phyloP scores from a whole-genome alignment of 2,113 vertebrate genomes.

The Heterocephalus glaber region DNA sequence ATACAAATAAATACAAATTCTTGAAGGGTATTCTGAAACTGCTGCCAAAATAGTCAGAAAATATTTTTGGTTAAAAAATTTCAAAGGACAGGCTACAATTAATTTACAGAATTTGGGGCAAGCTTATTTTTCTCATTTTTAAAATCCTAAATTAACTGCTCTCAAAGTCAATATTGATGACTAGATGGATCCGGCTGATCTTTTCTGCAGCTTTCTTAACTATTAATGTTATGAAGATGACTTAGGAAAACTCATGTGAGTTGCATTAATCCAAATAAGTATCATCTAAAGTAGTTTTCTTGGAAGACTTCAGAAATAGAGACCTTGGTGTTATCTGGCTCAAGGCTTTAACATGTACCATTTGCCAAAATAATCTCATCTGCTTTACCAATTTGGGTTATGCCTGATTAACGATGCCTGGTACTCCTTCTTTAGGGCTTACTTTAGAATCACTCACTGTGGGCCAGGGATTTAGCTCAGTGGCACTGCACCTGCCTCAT shows the following conservation, averaged over 20 bases:
- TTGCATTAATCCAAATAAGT: neutral
- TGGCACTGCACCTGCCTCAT: no score
- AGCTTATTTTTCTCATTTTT: neutral
- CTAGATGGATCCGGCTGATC: neutral
- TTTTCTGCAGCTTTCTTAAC: neutral
- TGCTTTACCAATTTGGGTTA: neutral
- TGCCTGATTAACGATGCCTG: neutral
- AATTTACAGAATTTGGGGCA: neutral
- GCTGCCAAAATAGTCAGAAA: neutral
- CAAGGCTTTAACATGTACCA: neutral
- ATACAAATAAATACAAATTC: conserved; percentile 4
- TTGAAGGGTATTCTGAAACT: neutral
- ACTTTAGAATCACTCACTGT: neutral
- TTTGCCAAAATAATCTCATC: neutral
- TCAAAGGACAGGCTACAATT: neutral
- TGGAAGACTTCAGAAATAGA: neutral
- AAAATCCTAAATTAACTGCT: neutral
- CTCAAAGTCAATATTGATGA: neutral
- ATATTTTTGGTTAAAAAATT: neutral
- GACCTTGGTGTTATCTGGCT: fast-evolving
- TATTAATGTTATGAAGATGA: neutral
- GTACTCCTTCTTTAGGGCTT: neutral
- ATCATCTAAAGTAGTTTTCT: neutral
- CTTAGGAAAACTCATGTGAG: conserved; percentile 12
- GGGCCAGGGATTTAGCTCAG: no score